These are phyloP conservation scores for Oscheius sp. DNA, from an alignment of 2,888 invertebrate species.

Conservation along the genomic window DNA sequence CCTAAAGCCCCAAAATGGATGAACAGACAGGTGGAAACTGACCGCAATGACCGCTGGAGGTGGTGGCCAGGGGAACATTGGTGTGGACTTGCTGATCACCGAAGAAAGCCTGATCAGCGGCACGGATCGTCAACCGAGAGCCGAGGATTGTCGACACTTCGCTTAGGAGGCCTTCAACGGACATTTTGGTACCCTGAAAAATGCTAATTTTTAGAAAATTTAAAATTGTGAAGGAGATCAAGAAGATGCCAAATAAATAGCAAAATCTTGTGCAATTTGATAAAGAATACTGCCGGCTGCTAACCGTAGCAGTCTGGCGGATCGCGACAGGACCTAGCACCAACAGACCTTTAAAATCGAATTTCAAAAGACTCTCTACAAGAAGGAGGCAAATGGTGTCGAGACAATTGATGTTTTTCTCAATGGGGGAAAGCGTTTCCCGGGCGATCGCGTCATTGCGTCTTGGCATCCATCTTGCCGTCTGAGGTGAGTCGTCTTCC, in stretches of 20 bases:
- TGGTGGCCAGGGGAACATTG: constrained; percentile 36
- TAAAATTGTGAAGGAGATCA: neutral
- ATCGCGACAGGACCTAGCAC: too few species aligned
- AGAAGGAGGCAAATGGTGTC: too few species aligned
- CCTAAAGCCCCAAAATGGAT: constrained; percentile 1
- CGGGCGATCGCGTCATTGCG: too few species aligned
- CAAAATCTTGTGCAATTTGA: too few species aligned
- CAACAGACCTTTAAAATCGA: too few species aligned
- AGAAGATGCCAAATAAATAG: neutral
- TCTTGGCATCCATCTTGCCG: too few species aligned
- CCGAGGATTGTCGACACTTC: constrained; percentile 54
- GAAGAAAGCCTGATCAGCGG: constrained; percentile 59
- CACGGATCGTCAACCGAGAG: constrained; percentile 46
- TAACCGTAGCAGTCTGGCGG: too few species aligned
- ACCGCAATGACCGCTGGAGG: constrained; percentile 29
- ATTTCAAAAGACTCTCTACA: too few species aligned
- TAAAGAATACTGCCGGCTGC: too few species aligned
- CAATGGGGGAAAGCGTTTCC: too few species aligned
- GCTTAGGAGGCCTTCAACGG: constrained; percentile 58
- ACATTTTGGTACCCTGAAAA: constrained; percentile 54
- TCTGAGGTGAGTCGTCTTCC: too few species aligned
- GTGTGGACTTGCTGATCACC: constrained; percentile 59
- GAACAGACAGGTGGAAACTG: neutral
- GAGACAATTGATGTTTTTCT: too few species aligned
- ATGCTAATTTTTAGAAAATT: neutral